Percentiles rank a stretch among this genome's conserved stretches.
These are phyloP conservation scores for Fregata magnificens DNA, from an alignment of 2,113 vertebrate genomes.

Conservation along the genomic window DNA sequence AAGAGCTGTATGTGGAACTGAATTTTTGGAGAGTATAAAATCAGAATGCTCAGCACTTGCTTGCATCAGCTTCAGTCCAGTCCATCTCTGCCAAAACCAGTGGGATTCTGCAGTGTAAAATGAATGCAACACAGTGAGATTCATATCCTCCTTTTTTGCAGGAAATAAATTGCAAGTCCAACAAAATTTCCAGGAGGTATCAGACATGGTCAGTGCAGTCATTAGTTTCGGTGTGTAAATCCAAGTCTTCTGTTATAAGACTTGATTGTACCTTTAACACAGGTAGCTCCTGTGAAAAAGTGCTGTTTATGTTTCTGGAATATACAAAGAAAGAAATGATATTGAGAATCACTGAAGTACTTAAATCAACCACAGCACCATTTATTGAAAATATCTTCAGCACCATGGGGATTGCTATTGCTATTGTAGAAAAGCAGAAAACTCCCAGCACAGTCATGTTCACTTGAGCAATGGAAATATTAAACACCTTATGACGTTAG, in stretches of 20 bases:
- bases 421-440: not conserved
- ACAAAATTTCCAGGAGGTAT: not conserved
- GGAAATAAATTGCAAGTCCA: not conserved
- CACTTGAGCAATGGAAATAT: not conserved
- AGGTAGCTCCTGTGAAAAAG: not conserved
- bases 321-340: not conserved
- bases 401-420: not conserved
- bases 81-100: not conserved
- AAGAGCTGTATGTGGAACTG: not conserved
- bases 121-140: not conserved
- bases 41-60: not conserved
- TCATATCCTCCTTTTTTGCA: not conserved
- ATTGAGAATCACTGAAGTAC: not conserved
- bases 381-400: not conserved
- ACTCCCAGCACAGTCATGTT: not conserved
- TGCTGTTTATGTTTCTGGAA: not conserved
- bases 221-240: not conserved
- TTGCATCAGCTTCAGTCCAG: not conserved
- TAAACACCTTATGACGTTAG: not conserved
- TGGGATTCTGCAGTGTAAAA: not conserved
- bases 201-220: not conserved
- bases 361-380: not conserved
- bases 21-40: not conserved
- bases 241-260: not conserved
- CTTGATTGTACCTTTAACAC: not conserved